phyloP scores from a whole-genome alignment of 2,888 invertebrate species.

The Monochamus alternatus region DNA sequence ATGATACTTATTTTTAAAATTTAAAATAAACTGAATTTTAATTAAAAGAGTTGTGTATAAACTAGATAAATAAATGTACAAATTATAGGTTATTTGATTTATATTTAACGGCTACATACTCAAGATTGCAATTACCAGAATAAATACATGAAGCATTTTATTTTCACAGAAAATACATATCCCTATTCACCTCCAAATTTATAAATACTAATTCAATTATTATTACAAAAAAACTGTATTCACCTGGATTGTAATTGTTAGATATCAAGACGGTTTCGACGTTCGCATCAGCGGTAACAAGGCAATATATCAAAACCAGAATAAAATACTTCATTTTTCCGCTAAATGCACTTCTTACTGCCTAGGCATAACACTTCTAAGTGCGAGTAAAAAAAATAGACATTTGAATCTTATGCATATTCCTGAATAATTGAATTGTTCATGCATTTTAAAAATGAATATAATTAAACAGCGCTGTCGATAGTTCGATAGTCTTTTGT shows the following conservation, averaged over 20 bases:
- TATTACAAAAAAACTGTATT: not conserved
- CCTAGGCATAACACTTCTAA: not conserved
- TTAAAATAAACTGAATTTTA: too few relatives aligned
- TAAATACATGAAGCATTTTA: too few relatives aligned
- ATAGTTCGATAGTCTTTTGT: too few relatives aligned
- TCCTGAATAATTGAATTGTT: slow-evolving; percentile 3
- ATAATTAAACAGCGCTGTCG: not conserved
- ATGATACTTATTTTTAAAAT: too few relatives aligned
- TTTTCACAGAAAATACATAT: too few relatives aligned
- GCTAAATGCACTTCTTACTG: slow-evolving; percentile 1
- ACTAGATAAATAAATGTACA: too few relatives aligned
- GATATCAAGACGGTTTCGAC: not conserved
- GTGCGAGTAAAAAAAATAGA: not conserved
- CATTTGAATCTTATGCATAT: not conserved
- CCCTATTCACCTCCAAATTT: too few relatives aligned
- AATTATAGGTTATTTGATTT: too few relatives aligned
- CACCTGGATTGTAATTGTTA: slow-evolving; percentile 1
- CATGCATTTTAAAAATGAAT: slow-evolving; percentile 10
- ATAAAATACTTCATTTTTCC: not conserved
- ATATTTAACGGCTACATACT: too few relatives aligned
- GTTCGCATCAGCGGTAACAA: not conserved
- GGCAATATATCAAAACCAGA: not conserved
- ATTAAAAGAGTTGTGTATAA: too few relatives aligned
- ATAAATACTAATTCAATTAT: too few relatives aligned
- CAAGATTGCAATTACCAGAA: too few relatives aligned